These are phyloP conservation scores for Drosophila histrio DNA, from an alignment of 2,888 invertebrate genomes.

Conservation along the genomic window DNA sequence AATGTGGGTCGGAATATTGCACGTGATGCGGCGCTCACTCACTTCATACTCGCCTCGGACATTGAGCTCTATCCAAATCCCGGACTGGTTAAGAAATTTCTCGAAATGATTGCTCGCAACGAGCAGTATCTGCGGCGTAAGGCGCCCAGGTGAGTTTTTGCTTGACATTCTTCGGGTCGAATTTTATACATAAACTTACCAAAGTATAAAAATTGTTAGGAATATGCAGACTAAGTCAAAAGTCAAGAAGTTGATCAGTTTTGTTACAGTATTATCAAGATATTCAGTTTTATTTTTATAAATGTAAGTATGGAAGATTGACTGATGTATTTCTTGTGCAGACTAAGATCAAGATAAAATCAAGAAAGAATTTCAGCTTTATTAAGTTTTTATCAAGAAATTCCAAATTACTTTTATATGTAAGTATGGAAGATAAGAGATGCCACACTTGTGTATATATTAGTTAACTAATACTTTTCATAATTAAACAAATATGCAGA, in stretches of 20 bases:
- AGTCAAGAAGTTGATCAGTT: background rate
- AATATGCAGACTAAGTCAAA: background rate
- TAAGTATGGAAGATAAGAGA: too few species aligned
- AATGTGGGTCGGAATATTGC: constrained; percentile 96
- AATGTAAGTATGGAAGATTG: too few species aligned
- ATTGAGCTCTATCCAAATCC: constrained; percentile 96
- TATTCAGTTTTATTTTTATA: too few species aligned
- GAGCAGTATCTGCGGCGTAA: constrained; percentile 87
- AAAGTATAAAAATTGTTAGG: background rate
- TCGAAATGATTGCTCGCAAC: constrained; percentile 92
- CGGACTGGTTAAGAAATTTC: constrained; percentile 90
- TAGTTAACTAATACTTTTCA: too few species aligned
- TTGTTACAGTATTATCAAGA: too few species aligned
- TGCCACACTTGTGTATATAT: too few species aligned
- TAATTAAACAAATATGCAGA: background rate
- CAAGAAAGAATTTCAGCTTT: too few species aligned
- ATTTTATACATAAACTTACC: background rate
- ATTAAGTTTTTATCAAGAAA: too few species aligned
- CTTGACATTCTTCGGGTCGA: too few species aligned
- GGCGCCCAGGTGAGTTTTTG: constrained; percentile 85
- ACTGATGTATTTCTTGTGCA: too few species aligned
- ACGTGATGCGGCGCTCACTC: constrained; percentile 91
- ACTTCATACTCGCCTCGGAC: constrained; percentile 93
- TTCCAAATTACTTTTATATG: too few species aligned
- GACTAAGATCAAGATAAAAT: too few species aligned